These are phyloP conservation scores for Fringilla coelebs DNA, from an alignment of 2,797 vertebrate species.

Conservation along the genomic window DNA sequence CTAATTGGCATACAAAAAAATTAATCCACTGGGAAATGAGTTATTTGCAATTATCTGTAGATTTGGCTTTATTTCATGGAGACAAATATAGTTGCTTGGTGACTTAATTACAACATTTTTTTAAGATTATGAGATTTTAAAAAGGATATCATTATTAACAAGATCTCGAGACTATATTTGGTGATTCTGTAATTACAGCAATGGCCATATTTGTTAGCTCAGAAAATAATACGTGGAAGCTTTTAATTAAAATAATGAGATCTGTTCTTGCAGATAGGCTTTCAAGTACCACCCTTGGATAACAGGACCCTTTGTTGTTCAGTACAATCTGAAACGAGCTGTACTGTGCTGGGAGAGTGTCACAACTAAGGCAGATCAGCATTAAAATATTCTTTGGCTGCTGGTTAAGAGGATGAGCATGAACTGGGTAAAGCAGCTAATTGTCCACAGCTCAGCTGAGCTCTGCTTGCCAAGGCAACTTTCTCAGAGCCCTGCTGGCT, in stretches of 20 bases:
- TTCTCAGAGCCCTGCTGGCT: background rate
- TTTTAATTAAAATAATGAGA: slow-evolving; percentile 62
- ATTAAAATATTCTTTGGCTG: background rate
- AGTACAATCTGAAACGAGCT: background rate
- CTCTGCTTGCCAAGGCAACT: background rate
- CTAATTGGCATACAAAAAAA: slow-evolving; percentile 59
- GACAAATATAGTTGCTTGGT: slow-evolving; percentile 61
- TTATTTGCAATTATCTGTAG: slow-evolving; percentile 66
- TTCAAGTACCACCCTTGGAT: slow-evolving; percentile 38
- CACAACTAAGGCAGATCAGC: background rate
- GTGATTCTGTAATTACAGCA: slow-evolving; percentile 57
- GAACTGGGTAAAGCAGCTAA: background rate
- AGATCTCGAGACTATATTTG: slow-evolving; percentile 51
- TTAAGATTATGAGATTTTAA: slow-evolving; percentile 54
- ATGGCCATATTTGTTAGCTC: slow-evolving; percentile 48
- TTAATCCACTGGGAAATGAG: slow-evolving; percentile 41
- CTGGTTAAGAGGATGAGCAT: background rate
- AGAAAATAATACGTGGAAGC: slow-evolving; percentile 55
- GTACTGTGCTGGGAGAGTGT: background rate
- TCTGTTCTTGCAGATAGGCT: slow-evolving; percentile 27
- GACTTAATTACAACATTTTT: slow-evolving; percentile 61
- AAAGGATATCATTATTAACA: slow-evolving; percentile 60
- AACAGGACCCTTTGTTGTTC: slow-evolving; percentile 10
- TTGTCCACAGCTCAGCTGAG: background rate
- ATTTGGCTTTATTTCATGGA: slow-evolving; percentile 65